Evolutionary conservation across 2,113 vertebrate species (phyloP).

Genomic region (Scalopus aquaticus): DNA sequence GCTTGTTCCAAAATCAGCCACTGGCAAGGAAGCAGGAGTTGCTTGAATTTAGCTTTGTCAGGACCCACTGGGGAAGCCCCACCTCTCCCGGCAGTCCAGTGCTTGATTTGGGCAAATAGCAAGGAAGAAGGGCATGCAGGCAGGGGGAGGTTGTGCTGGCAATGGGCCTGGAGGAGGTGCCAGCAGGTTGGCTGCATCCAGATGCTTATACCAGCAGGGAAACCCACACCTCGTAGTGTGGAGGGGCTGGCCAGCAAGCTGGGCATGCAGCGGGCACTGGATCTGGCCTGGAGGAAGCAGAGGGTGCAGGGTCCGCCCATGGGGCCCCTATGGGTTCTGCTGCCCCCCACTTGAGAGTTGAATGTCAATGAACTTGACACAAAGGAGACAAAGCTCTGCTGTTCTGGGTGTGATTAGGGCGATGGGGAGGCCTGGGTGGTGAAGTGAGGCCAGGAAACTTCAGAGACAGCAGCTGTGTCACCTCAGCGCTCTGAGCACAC

Average conservation of each 20-base stretch:
- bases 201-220: rapidly evolving
- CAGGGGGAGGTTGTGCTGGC: background rate
- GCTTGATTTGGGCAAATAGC: background rate
- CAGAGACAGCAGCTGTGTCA: background rate
- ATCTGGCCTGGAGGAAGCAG: background rate
- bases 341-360: background rate
- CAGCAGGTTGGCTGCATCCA: background rate
- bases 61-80: background rate
- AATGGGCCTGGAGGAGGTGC: background rate
- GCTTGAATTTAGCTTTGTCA: background rate
- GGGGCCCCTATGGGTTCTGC: too few species aligned
- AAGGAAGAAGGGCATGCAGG: background rate
- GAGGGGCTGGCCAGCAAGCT: too few species aligned
- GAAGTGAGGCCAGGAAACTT: background rate
- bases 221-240: rapidly evolving
- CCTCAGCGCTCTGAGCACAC: background rate
- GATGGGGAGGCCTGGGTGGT: background rate
- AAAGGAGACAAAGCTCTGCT: background rate
- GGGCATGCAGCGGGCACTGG: background rate
- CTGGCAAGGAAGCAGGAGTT: background rate
- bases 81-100: background rate
- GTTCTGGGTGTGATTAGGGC: background rate
- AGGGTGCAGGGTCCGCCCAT: background rate
- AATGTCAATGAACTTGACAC: background rate
- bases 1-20: background rate